Percentiles rank a stretch among this genome's conserved stretches.
phyloP scores from a whole-genome alignment of 2,888 invertebrate species.

The Stictocephala bisonia region DNA sequence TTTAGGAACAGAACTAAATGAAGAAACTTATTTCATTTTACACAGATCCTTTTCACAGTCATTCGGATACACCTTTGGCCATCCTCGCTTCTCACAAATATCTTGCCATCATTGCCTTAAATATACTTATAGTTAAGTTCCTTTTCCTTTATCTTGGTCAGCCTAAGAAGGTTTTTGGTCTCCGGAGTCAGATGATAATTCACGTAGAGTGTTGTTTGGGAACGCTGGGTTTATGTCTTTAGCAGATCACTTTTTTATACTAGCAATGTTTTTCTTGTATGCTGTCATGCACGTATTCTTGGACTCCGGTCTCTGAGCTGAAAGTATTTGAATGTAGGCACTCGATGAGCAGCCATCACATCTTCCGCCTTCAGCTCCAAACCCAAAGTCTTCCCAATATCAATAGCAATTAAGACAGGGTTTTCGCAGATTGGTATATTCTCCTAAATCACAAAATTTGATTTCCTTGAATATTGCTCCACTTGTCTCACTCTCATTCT shows the following conservation, averaged over 20 bases:
- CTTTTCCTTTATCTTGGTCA: not conserved
- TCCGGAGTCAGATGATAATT: slow-evolving; percentile 2
- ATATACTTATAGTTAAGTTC: not conserved
- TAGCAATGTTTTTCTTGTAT: no score
- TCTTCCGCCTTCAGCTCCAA: no score
- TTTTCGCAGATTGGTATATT: not conserved
- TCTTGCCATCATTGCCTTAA: not conserved
- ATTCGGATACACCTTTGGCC: not conserved
- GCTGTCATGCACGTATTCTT: no score
- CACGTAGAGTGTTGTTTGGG: not conserved
- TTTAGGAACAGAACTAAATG: not conserved
- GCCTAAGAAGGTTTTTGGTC: not conserved
- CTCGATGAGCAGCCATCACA: no score
- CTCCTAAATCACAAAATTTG: not conserved
- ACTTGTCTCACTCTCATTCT: no score
- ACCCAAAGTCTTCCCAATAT: not conserved
- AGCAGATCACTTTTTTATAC: no score
- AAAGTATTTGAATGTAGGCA: no score
- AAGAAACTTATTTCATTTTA: not conserved
- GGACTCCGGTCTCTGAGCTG: no score
- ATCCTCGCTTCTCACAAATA: not conserved
- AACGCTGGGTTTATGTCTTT: no score
- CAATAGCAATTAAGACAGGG: not conserved
- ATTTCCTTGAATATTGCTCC: no score
- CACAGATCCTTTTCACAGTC: not conserved